Evolutionary conservation across 2,797 vertebrate species (phyloP).

Genomic region (Lycodopsis pacificus): DNA sequence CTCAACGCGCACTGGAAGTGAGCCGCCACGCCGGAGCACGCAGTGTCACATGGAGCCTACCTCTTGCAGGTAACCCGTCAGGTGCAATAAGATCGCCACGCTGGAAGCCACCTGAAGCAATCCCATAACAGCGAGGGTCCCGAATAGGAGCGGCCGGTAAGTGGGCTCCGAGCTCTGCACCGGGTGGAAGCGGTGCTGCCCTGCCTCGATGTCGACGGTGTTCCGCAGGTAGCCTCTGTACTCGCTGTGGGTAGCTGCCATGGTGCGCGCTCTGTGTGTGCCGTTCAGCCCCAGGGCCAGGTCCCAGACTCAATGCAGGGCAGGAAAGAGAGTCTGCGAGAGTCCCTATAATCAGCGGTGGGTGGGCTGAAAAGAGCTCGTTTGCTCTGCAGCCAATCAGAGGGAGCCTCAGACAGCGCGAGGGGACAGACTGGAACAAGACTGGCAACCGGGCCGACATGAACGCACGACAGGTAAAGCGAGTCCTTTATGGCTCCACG

Average conservation of each 20-base stretch:
- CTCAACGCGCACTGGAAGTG: not conserved
- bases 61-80: conserved; percentile 92
- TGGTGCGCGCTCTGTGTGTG: conserved; percentile 68
- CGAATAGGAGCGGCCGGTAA: conserved; percentile 84
- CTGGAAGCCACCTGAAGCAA: conserved; percentile 96
- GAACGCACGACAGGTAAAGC: conserved; percentile 60
- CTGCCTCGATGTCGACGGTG: conserved; percentile 80
- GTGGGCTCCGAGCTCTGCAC: conserved; percentile 77
- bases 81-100: conserved; percentile 93
- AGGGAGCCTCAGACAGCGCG: not conserved
- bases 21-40: not conserved
- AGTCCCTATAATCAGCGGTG: conserved; percentile 76
- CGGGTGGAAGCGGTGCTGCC: conserved; percentile 79
- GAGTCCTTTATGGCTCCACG: conserved; percentile 49
- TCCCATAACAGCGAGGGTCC: conserved; percentile 91
- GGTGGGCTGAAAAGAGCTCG: conserved; percentile 71
- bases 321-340: conserved; percentile 60
- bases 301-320: conserved; percentile 72
- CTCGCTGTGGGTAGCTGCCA: conserved; percentile 85
- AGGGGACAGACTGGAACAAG: not conserved
- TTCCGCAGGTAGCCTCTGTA: conserved; percentile 85
- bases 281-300: conserved; percentile 58
- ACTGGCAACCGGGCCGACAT: conserved; percentile 21
- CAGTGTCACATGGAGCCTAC: conserved; percentile 60
- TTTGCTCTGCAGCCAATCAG: conserved; percentile 62